phyloP scores from a whole-genome alignment of 2,888 invertebrate genomes.

The Aphrophora alni region DNA sequence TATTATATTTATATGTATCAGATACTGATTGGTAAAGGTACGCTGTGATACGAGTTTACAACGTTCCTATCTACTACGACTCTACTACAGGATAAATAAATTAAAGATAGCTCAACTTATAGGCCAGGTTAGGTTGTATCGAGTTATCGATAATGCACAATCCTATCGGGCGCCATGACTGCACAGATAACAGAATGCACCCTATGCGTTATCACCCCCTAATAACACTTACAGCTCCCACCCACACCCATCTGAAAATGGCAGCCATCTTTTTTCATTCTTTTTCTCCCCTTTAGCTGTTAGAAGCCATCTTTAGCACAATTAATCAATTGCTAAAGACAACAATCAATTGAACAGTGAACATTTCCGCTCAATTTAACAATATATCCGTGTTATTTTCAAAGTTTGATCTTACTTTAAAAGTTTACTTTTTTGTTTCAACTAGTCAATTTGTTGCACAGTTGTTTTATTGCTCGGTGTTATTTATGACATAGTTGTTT shows the following conservation, averaged over 20 bases:
- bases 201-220: conserved; percentile 4
- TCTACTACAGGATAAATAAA: background rate
- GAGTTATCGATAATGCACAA: background rate
- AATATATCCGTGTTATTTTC: background rate
- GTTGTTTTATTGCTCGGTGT: no score
- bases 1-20: no score
- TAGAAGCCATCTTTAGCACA: conserved; percentile 33
- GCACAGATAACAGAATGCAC: background rate
- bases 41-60: no score
- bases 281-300: conserved; percentile 34
- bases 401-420: background rate
- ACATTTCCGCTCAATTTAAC: background rate
- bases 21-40: no score
- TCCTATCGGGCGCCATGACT: background rate
- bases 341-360: background rate
- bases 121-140: background rate
- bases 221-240: conserved; percentile 15
- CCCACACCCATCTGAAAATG: conserved; percentile 17
- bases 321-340: conserved; percentile 17
- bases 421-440: no score
- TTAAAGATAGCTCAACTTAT: background rate
- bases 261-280: conserved; percentile 37
- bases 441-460: no score
- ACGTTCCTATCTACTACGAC: background rate
- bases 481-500: no score